Evolutionary conservation across 2,113 vertebrate genomes (phyloP).

Genomic region (Cichladusa arquata): DNA sequence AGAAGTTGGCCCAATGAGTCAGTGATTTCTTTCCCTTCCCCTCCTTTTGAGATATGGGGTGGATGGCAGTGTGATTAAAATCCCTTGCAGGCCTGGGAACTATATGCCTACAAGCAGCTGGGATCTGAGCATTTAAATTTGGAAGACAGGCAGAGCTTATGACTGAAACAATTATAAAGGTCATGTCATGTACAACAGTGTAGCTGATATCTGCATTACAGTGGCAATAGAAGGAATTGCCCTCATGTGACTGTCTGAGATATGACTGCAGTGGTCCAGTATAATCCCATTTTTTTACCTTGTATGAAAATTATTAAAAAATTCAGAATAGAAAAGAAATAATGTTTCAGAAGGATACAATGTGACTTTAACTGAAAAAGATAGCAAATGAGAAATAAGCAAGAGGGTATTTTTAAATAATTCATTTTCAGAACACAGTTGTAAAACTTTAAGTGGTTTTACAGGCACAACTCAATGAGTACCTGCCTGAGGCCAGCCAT

Average conservation of each 20-base stretch:
- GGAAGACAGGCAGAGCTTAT: neutral
- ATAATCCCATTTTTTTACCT: neutral
- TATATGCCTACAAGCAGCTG: neutral
- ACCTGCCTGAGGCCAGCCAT: neutral
- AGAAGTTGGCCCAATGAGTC: neutral
- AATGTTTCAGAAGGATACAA: neutral
- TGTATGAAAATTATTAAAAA: neutral
- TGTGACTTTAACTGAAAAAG: neutral
- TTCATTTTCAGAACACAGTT: neutral
- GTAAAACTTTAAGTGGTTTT: neutral
- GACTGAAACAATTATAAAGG: neutral
- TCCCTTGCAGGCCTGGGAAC: neutral
- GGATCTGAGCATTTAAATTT: neutral
- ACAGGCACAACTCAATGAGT: neutral
- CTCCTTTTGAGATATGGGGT: neutral
- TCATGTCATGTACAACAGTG: neutral
- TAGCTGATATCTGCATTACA: neutral
- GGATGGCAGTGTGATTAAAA: neutral
- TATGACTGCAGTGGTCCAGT: neutral
- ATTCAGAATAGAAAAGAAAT: neutral
- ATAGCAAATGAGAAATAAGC: neutral
- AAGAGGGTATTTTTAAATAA: neutral
- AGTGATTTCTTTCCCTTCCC: neutral
- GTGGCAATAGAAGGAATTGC: neutral
- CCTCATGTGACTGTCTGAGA: neutral